Evolutionary conservation across 2,113 vertebrate genomes (phyloP).

Genomic region (Sciurus niger): DNA sequence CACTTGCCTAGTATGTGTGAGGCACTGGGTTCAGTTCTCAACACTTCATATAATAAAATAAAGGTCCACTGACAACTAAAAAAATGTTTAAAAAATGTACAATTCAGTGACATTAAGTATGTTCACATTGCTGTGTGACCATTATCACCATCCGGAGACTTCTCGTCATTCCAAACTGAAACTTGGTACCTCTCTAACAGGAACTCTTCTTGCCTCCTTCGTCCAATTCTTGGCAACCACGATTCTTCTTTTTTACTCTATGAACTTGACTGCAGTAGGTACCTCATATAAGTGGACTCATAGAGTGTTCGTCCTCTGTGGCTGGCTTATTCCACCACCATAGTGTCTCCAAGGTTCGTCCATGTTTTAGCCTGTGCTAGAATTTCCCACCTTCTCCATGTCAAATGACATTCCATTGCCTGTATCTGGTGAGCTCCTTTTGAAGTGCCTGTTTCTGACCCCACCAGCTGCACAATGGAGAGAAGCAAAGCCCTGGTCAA

Average conservation of each 20-base stretch:
- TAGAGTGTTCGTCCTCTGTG: not conserved
- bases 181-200: not conserved
- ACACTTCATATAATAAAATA: no score
- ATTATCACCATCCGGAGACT: not conserved
- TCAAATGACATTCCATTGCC: not conserved
- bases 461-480: not conserved
- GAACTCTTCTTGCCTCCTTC: accelerated
- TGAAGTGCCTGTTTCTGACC: not conserved
- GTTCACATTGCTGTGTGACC: not conserved
- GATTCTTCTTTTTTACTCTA: not conserved
- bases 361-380: not conserved
- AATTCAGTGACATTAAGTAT: not conserved
- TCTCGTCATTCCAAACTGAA: not conserved
- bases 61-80: no score
- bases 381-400: not conserved
- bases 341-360: not conserved
- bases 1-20: no score
- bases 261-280: not conserved
- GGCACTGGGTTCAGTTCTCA: no score
- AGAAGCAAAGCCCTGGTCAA: not conserved
- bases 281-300: not conserved
- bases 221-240: not conserved
- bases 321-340: not conserved
- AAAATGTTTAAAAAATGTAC: not conserved
- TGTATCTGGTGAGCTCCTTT: not conserved